These are phyloP conservation scores for Pomatorhinus ruficollis DNA, from an alignment of 2,113 vertebrate species.

Conservation along the genomic window DNA sequence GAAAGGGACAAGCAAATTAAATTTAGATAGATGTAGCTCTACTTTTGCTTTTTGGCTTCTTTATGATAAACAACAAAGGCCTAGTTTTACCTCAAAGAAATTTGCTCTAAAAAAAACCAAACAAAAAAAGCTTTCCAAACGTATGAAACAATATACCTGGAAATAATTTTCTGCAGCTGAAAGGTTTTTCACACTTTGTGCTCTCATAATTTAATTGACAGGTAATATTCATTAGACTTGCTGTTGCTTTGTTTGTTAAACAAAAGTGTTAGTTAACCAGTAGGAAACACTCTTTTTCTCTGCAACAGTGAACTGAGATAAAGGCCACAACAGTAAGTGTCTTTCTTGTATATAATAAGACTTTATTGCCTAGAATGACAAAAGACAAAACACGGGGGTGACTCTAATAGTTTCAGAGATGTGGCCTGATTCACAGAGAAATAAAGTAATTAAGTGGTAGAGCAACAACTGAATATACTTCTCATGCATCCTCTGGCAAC, in stretches of 20 bases:
- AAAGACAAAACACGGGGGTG: background rate
- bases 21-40: background rate
- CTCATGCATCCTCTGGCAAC: background rate
- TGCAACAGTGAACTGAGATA: background rate
- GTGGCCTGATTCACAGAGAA: background rate
- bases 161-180: background rate
- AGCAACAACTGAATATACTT: background rate
- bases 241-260: background rate
- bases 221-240: background rate
- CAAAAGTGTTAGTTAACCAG: background rate
- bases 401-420: background rate
- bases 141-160: background rate
- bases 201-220: background rate
- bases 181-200: background rate
- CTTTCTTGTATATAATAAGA: background rate
- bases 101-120: background rate
- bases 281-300: background rate
- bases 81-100: background rate
- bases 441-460: background rate
- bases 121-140: background rate
- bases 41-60: background rate
- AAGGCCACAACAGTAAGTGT: background rate
- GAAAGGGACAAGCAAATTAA: background rate
- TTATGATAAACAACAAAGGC: background rate
- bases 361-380: background rate